Percentiles rank a stretch among this genome's conserved stretches.
These are phyloP conservation scores for Listrodromus nycthemerus DNA, from an alignment of 2,888 invertebrate species.

Conservation along the genomic window DNA sequence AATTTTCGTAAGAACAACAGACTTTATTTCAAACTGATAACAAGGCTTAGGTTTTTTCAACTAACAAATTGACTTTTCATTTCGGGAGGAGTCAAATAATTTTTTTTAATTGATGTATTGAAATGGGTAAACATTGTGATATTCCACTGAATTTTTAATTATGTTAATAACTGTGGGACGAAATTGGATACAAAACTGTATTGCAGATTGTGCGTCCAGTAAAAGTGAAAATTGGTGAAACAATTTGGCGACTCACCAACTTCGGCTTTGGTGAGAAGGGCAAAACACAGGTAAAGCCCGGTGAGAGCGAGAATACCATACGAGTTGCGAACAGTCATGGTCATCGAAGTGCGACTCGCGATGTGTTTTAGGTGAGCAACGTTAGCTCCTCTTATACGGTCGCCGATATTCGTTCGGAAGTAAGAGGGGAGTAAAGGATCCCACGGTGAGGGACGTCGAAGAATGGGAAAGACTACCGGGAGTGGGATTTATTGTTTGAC, in stretches of 20 bases:
- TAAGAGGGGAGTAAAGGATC: conserved; percentile 17
- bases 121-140: not conserved
- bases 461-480: not conserved
- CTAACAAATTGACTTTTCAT: too few relatives aligned
- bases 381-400: conserved; percentile 51
- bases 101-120: not conserved
- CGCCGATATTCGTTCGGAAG: conserved; percentile 31
- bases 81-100: too few relatives aligned
- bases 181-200: not conserved
- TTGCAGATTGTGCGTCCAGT: not conserved
- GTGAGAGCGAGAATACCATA: conserved; percentile 5
- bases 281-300: conserved; percentile 9
- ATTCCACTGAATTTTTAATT: not conserved
- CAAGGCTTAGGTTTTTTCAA: too few relatives aligned
- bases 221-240: not conserved
- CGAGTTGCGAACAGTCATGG: conserved; percentile 14
- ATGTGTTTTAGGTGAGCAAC: conserved; percentile 1
- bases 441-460: conserved; percentile 9
- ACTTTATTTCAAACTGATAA: too few relatives aligned
- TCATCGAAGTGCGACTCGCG: conserved; percentile 3
- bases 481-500: not conserved
- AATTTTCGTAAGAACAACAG: not conserved
- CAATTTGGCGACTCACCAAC: conserved; percentile 18
- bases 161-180: not conserved
- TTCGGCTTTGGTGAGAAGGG: conserved; percentile 1